A percentile compares a stretch with the other conserved stretches of the same genome.
These are phyloP conservation scores for Strix uralensis DNA, from an alignment of 2,113 vertebrate genomes.

Conservation along the genomic window DNA sequence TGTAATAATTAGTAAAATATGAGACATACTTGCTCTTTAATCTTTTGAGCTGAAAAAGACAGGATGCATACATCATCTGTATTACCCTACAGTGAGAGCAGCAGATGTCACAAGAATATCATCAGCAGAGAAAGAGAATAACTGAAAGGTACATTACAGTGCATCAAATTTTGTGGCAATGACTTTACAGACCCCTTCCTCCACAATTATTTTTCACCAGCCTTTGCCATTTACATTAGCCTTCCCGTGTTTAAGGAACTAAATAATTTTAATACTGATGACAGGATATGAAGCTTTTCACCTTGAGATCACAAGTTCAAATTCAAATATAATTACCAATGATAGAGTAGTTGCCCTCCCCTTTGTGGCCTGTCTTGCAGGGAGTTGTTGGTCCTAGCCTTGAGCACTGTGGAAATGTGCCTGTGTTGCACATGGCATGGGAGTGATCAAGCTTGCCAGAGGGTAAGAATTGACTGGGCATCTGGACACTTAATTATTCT, in stretches of 20 bases:
- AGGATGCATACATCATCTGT: not conserved
- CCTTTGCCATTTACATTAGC: not conserved
- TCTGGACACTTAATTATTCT: conserved; percentile 27
- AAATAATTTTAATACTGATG: not conserved
- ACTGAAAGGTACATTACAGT: not conserved
- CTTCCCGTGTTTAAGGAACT: not conserved
- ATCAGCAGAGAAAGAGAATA: not conserved
- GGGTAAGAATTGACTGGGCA: not conserved
- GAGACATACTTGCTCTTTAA: not conserved
- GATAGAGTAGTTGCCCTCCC: not conserved
- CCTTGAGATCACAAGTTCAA: not conserved
- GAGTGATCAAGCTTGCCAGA: not conserved
- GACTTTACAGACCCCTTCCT: not conserved
- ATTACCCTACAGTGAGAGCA: not conserved
- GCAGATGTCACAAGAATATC: not conserved
- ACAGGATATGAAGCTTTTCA: not conserved
- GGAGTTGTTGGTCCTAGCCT: not conserved
- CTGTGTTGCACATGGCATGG: not conserved
- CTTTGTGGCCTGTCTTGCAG: not conserved
- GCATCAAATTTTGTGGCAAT: accelerated
- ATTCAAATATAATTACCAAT: not conserved
- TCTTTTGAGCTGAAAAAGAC: not conserved
- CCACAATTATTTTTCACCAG: not conserved
- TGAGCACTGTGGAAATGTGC: not conserved
- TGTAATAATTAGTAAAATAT: not conserved